Evolutionary conservation across 2,888 invertebrate species (phyloP).

Genomic region (Cantharis rustica): DNA sequence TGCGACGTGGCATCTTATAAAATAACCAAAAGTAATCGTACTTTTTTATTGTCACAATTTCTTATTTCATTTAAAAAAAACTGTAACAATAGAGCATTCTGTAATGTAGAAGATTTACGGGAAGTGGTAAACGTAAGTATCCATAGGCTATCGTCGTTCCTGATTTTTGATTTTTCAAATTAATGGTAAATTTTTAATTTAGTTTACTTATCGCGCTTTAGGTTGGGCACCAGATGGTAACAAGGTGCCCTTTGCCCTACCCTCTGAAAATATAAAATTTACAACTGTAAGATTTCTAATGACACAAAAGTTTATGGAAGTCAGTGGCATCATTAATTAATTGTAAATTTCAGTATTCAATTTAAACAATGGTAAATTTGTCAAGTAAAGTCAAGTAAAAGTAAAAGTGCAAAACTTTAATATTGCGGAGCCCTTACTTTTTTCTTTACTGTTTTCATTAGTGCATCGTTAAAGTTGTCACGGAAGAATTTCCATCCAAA

Average conservation of each 20-base stretch:
- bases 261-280: background rate
- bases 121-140: background rate
- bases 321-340: background rate
- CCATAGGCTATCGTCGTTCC: background rate
- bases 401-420: too few relatives aligned
- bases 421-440: too few relatives aligned
- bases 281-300: background rate
- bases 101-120: background rate
- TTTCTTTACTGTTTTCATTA: too few relatives aligned
- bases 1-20: background rate
- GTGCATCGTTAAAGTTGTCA: too few relatives aligned
- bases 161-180: too few relatives aligned
- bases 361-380: too few relatives aligned
- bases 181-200: background rate
- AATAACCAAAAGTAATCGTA: background rate
- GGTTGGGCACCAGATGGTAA: background rate
- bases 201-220: background rate
- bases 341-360: too few relatives aligned
- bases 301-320: background rate
- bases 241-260: background rate
- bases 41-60: background rate
- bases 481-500: too few relatives aligned
- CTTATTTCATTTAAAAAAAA: background rate
- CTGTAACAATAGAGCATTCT: background rate
- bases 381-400: too few relatives aligned